A percentile compares a stretch with the other conserved stretches of the same genome.
phyloP scores from a whole-genome alignment of 2,113 vertebrate species.

The Chaetodon auriga region DNA sequence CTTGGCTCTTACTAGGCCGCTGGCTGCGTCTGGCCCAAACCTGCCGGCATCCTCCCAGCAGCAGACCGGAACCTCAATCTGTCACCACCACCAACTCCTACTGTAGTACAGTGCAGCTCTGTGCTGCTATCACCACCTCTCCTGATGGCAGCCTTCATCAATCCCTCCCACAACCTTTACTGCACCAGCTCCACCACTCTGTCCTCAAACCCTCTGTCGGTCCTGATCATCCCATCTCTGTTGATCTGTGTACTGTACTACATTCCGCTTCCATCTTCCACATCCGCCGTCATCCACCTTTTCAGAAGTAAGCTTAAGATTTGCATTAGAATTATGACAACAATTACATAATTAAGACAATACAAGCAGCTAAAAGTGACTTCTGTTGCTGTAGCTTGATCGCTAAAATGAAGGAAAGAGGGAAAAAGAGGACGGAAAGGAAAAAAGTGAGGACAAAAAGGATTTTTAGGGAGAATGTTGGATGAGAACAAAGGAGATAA shows the following conservation, averaged over 20 bases:
- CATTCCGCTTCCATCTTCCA: not conserved
- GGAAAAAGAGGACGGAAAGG: not conserved
- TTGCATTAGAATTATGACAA: not conserved
- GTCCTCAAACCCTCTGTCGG: slow-evolving; percentile 2
- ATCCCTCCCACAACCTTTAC: slow-evolving; percentile 14
- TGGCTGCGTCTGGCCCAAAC: slow-evolving; percentile 47
- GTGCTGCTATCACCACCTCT: slow-evolving; percentile 19
- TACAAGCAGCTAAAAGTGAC: not conserved
- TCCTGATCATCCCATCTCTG: not conserved
- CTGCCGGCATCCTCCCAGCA: slow-evolving; percentile 57
- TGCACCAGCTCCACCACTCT: not conserved
- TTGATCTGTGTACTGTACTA: not conserved
- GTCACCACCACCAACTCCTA: slow-evolving; percentile 58
- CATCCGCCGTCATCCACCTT: not conserved
- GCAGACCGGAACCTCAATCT: slow-evolving; percentile 73
- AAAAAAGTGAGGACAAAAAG: not conserved
- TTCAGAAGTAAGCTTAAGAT: not conserved
- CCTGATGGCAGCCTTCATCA: slow-evolving; percentile 32
- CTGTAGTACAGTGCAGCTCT: slow-evolving; percentile 46
- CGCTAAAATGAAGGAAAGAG: not conserved
- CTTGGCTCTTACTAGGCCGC: slow-evolving; percentile 57
- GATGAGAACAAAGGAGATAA: not conserved
- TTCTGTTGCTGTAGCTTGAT: not conserved
- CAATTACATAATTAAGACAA: not conserved
- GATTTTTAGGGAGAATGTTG: not conserved